These are phyloP conservation scores for Pionites leucogaster DNA, from an alignment of 2,113 vertebrate genomes.

Conservation along the genomic window DNA sequence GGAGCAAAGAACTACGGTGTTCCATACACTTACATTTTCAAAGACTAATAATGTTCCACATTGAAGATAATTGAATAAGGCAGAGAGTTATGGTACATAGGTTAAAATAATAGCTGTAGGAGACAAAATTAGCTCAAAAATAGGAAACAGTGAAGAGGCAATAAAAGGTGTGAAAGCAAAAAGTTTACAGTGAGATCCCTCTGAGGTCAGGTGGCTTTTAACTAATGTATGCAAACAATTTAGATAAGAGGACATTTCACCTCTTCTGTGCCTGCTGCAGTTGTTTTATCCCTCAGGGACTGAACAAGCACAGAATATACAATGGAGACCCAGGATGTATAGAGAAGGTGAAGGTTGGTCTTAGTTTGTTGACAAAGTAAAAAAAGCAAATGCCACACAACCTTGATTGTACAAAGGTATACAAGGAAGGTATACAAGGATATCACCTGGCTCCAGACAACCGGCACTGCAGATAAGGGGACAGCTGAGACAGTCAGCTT, in stretches of 20 bases:
- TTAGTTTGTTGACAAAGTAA: neutral
- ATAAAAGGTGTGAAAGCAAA: conserved; percentile 4
- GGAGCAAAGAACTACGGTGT: neutral
- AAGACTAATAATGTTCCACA: conserved; percentile 40
- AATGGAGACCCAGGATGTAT: neutral
- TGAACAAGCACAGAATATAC: neutral
- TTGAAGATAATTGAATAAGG: conserved; percentile 53
- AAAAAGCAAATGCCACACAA: neutral
- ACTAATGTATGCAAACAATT: conserved; percentile 2
- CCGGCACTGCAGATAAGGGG: rapidly evolving
- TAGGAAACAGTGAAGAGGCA: conserved; percentile 8
- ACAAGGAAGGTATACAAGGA: neutral
- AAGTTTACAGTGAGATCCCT: neutral
- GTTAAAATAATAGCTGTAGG: conserved; percentile 53
- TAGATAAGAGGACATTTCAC: neutral
- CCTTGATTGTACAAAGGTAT: neutral
- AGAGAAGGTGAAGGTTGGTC: neutral
- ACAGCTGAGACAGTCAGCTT: neutral
- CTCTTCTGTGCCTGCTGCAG: neutral
- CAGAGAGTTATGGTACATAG: neutral
- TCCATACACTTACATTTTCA: neutral
- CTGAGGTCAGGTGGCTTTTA: conserved; percentile 36
- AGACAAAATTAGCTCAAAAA: conserved; percentile 35
- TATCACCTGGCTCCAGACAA: neutral
- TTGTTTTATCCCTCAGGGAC: neutral